Evolutionary conservation across 2,888 invertebrate genomes (phyloP).

Genomic region (Volucella zonaria): DNA sequence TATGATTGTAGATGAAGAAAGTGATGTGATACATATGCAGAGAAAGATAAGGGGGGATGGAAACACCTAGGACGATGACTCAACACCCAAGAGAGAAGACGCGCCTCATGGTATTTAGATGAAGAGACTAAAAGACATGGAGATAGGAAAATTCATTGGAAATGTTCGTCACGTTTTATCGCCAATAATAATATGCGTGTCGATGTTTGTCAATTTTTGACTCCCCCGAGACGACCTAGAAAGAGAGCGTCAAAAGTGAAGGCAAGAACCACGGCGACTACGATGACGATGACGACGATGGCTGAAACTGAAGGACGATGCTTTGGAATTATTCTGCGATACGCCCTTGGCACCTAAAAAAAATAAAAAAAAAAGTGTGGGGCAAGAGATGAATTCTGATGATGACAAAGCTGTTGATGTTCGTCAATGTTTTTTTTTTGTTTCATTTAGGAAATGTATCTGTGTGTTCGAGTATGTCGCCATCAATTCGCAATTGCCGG

Average conservation of each 20-base stretch:
- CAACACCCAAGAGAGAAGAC: constrained; percentile 1
- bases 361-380: neutral
- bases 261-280: neutral
- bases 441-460: neutral
- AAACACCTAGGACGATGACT: constrained; percentile 21
- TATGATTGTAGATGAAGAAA: constrained; percentile 1
- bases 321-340: constrained; percentile 21
- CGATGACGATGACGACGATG: too few relatives aligned
- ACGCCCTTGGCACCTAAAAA: neutral
- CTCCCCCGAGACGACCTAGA: constrained; percentile 10
- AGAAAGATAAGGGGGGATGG: neutral
- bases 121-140: neutral
- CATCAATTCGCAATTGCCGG: constrained; percentile 25
- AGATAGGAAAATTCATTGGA: constrained; percentile 19
- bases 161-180: constrained; percentile 60
- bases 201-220: constrained; percentile 53
- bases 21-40: constrained; percentile 15
- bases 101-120: neutral
- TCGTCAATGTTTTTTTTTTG: neutral
- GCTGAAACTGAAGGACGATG: constrained; percentile 27
- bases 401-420: constrained; percentile 25
- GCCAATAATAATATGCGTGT: constrained; percentile 59
- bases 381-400: constrained; percentile 40
- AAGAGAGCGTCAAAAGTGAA: neutral
- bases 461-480: neutral